Percentiles rank a stretch among this genome's conserved stretches.
These are phyloP conservation scores for Drosophila niveifrons DNA, from an alignment of 2,888 invertebrate species.

Conservation along the genomic window DNA sequence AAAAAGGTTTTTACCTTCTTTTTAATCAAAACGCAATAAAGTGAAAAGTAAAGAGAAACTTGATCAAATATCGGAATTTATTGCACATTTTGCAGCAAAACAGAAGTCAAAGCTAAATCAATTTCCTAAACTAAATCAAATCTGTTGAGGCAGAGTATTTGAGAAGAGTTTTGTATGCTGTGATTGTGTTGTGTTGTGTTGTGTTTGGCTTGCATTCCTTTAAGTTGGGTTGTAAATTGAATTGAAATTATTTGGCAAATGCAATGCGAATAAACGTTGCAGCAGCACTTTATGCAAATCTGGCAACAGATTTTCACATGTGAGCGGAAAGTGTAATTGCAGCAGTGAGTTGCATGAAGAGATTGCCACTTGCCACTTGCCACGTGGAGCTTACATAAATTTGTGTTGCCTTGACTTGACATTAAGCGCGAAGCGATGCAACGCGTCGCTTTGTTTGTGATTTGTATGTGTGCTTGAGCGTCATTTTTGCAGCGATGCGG, in stretches of 20 bases:
- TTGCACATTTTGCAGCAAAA: too few relatives aligned
- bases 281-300: conserved; percentile 67
- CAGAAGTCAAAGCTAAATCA: too few relatives aligned
- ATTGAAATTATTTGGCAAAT: conserved; percentile 69
- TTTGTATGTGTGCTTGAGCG: conserved; percentile 36
- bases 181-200: neutral
- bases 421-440: conserved; percentile 39
- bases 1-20: too few relatives aligned
- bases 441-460: conserved; percentile 47
- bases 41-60: too few relatives aligned
- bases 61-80: too few relatives aligned
- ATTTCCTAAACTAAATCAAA: too few relatives aligned
- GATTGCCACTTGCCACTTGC: conserved; percentile 17
- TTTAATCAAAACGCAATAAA: too few relatives aligned
- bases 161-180: neutral
- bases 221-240: conserved; percentile 53
- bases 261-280: conserved; percentile 32
- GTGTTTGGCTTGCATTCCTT: conserved; percentile 26
- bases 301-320: conserved; percentile 54
- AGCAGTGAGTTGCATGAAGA: conserved; percentile 20
- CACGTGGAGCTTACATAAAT: conserved; percentile 28
- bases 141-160: neutral
- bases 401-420: conserved; percentile 20
- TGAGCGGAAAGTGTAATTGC: conserved; percentile 33
- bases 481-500: conserved; percentile 23